Conservation (phyloP, 2,888 invertebrate species). For the Dryobota labecula region DNA sequence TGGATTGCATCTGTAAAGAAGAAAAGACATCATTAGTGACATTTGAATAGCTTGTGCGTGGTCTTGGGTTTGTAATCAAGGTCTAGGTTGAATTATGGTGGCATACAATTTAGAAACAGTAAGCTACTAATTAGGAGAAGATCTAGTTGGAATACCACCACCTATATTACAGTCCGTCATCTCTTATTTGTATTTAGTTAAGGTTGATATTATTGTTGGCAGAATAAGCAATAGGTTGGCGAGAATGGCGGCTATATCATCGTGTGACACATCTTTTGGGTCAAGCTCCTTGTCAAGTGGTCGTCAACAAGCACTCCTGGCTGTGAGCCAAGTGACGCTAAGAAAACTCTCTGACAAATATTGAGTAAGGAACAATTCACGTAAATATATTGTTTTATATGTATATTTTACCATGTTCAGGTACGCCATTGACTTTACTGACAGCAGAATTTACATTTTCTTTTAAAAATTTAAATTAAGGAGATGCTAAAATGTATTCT, state of each 20-base stretch:
- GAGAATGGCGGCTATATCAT: constrained; percentile 64
- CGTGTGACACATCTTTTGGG: constrained; percentile 81
- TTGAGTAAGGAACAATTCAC: constrained; percentile 76
- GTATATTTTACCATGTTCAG: no score
- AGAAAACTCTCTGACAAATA: constrained; percentile 77
- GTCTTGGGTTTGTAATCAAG: constrained; percentile 50
- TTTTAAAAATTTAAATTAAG: no score
- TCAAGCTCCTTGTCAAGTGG: constrained; percentile 85
- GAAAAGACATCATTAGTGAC: constrained; percentile 61
- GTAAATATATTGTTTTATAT: constrained; percentile 36
- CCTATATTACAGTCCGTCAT: not conserved
- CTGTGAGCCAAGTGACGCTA: constrained; percentile 78
- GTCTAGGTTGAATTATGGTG: constrained; percentile 59
- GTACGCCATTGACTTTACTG: no score
- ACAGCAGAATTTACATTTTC: no score
- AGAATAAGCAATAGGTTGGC: constrained; percentile 34
- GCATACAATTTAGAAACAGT: constrained; percentile 57
- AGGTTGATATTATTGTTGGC: constrained; percentile 63
- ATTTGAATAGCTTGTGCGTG: constrained; percentile 47
- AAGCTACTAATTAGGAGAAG: constrained; percentile 50
- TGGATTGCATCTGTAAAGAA: constrained; percentile 83
- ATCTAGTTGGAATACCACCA: constrained; percentile 32
- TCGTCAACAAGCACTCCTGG: constrained; percentile 84
- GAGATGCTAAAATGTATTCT: no score
- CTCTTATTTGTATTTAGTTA: constrained; percentile 49